A percentile compares a stretch with the other conserved stretches of the same genome.
phyloP scores from a whole-genome alignment of 2,888 invertebrate genomes.

The Osedax fenrisi region DNA sequence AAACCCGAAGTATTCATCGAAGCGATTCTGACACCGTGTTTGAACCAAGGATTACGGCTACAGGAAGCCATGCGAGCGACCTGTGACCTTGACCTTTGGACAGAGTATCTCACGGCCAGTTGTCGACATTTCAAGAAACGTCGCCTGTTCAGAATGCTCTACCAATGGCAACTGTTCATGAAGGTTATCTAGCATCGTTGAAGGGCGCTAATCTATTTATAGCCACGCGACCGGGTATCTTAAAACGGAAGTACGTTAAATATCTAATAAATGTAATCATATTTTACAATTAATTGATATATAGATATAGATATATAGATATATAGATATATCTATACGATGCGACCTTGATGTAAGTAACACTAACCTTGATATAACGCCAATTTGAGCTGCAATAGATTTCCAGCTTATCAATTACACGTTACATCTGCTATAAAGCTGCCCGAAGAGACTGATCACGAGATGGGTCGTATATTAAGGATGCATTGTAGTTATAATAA shows the following conservation, averaged over 20 bases:
- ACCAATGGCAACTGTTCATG: slow-evolving; percentile 50
- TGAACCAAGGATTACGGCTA: slow-evolving; percentile 42
- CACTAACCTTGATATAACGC: no score
- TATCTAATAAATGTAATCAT: slow-evolving; percentile 5
- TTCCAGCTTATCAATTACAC: no score
- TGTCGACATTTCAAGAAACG: slow-evolving; percentile 47
- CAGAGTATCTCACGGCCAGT: slow-evolving; percentile 43
- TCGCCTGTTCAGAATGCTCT: slow-evolving; percentile 43
- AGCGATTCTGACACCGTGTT: slow-evolving; percentile 44
- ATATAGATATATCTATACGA: no score
- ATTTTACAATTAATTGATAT: background rate
- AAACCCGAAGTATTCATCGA: slow-evolving; percentile 47
- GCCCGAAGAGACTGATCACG: no score
- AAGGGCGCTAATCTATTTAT: background rate
- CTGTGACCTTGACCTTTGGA: slow-evolving; percentile 41
- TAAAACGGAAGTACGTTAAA: no score
- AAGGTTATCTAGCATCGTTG: slow-evolving; percentile 41
- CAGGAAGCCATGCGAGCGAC: slow-evolving; percentile 44
- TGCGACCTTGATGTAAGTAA: no score
- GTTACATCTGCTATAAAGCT: no score
- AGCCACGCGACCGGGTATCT: background rate
- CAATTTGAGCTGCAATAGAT: no score
- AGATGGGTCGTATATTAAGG: no score
- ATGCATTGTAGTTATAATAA: no score
- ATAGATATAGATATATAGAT: no score